Base-by-base conservation (phyloP, 2,797 vertebrate genomes). In the Columba guinea region DNA sequence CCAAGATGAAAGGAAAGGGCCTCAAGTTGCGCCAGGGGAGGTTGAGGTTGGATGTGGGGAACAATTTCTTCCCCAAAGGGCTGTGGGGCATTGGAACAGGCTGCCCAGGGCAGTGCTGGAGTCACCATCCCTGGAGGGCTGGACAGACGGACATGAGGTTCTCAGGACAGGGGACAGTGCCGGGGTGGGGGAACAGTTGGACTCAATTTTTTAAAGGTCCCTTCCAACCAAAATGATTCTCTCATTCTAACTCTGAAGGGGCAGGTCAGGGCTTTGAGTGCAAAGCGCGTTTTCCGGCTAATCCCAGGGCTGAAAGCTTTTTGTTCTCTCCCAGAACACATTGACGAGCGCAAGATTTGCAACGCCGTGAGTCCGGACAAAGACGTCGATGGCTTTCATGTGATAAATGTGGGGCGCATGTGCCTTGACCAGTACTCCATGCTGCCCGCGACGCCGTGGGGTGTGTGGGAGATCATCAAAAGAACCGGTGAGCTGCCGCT, bases 331-430 rank as follows among this genome's bases (percentile, higher is more conserved):
- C 13, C 97, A 99, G 99, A 98, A 11, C 99, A 99, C 91, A 99
- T 99, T 0, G 98, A 99, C 4, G 99, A 99, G 95, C 98, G 99
- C 6, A 94, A 90, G 30, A 67, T 99, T 71, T 99, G 99, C 96
- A 99, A 99, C 1, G 99, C 99, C 0, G 99, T 99, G 56, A 97
- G 98, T 48, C 99, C 99, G 0, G 97, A 98, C 63, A 99, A 99
- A 96, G 99, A 99, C 1, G 99, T 99, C 8, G 99, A 99, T 4
- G 99, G 99, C 37, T 99, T 99, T 88, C 99, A 99, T 0, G 99
- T 99, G 27, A 98, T 99, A 16, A 99, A 99, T 0, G 99, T 99
- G 55, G 99, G 99, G 7, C 98, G 99, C 37, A 98, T 99, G 99
- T 99, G 99, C 95, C 97, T 99, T 64, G 99, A 99, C 96, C 99